Evolutionary conservation across 2,888 invertebrate species (phyloP), one percentile per base, ranked within the genome.

Genomic region (Cerceris rybyensis): DNA sequence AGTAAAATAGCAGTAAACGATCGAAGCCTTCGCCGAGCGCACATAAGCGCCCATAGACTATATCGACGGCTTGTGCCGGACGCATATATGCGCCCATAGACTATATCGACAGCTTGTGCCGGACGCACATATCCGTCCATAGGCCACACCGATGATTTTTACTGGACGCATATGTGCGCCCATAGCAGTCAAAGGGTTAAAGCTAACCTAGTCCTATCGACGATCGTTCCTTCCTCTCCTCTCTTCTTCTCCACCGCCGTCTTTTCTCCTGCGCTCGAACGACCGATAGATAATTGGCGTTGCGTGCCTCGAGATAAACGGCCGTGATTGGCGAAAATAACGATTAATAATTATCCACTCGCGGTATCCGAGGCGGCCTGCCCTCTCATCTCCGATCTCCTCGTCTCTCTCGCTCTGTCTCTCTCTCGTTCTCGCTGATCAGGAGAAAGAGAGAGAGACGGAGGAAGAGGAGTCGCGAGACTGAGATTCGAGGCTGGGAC

Each of bases 271-370:
- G 63, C 72, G 80, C 52, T 80, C 84, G 86, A 84, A 78, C 87
- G 82, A 82, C 87, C 89, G 87, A 90, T 90, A 90, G 89, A 90
- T 91, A 91, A 91, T 91, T 90, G 91, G 89, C 89, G 89, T 91
- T 91, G 91, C 91, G 91, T 91, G 90, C 89, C 86, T 87, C 88
- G 82, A 91, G 91, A 91, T 91, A 89, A 91, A 91, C 91, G 89
- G 89, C 89, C 91, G 89, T 90, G 91, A 91, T 91, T 91, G 91
- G 91, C 90, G 90, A 90, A 91, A 91, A 91, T 90, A 91, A 90
- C 90, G 90, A 90, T 91, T 90, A 91, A 91, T 91, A 91, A 91
- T 91, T 91, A 91, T 90, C 91, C 91, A 88, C 89, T 88, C 88
- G 90, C 87, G 87, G 87, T 86, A 88, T 89, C 84, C 88, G 80